Conservation (phyloP, 2,888 invertebrate species). For the Callimorpha dominula region DNA sequence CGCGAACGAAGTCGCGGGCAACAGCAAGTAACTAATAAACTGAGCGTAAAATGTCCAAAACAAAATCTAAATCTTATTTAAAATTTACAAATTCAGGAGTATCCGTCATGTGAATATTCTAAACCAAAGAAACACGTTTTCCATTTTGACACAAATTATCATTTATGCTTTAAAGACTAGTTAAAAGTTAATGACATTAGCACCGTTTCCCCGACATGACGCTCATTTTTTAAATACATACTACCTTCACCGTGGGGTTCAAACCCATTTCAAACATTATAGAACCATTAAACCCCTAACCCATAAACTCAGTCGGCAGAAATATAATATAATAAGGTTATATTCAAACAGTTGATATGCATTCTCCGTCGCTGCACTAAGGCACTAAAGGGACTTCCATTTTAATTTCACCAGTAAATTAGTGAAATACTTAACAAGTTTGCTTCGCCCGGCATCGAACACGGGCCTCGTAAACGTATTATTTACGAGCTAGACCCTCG, state of each 20-base stretch:
- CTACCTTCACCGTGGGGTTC: neutral
- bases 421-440: conserved; percentile 48
- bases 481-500: conserved; percentile 34
- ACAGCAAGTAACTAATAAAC: too few relatives aligned
- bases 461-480: conserved; percentile 42
- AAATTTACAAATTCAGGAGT: too few relatives aligned
- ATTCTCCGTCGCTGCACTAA: neutral
- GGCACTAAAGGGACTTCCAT: conserved; percentile 4
- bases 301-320: neutral
- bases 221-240: neutral
- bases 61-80: too few relatives aligned
- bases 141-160: too few relatives aligned
- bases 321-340: too few relatives aligned
- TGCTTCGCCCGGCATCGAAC: conserved; percentile 41
- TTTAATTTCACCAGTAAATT: conserved; percentile 48
- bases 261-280: neutral
- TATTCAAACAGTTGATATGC: conserved; percentile 9
- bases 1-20: too few relatives aligned
- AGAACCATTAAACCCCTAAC: neutral
- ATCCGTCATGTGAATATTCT: too few relatives aligned
- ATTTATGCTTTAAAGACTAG: too few relatives aligned
- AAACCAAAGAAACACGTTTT: too few relatives aligned
- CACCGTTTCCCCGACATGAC: too few relatives aligned
- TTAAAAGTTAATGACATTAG: neutral
- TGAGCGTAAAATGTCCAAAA: too few relatives aligned